These are phyloP conservation scores for Diarsia dahlii DNA, from an alignment of 2,888 invertebrate species.

Conservation along the genomic window DNA sequence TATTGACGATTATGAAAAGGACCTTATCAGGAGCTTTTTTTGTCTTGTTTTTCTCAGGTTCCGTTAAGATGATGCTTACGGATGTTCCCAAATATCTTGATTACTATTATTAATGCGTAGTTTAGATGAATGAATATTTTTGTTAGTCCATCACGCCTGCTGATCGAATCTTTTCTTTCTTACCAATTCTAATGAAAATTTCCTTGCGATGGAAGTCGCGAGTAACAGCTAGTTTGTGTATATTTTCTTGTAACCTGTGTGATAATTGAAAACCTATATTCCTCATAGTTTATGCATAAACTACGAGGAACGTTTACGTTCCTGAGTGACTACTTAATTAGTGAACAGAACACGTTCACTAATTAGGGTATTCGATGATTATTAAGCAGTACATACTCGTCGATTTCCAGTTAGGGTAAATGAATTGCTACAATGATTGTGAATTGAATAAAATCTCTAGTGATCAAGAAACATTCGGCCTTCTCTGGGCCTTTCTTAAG, in stretches of 20 bases:
- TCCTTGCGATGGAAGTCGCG: neutral
- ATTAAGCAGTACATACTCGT: neutral
- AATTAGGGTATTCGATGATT: neutral
- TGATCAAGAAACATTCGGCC: neutral
- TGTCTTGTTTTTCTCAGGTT: neutral
- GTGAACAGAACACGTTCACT: neutral
- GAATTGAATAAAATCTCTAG: neutral
- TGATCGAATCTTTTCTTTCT: too few relatives aligned
- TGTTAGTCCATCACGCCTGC: too few relatives aligned
- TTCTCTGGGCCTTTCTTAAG: slow-evolving; percentile 56
- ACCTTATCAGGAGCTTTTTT: too few relatives aligned
- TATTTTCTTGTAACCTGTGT: neutral
- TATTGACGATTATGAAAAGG: neutral
- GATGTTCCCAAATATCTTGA: neutral
- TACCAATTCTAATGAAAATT: neutral
- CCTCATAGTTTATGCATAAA: neutral
- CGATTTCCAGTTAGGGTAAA: neutral
- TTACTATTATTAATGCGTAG: neutral
- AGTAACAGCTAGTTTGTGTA: neutral
- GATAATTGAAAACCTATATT: neutral
- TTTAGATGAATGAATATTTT: neutral
- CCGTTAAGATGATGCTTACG: neutral
- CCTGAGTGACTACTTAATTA: neutral
- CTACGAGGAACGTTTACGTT: neutral
- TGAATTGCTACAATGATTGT: neutral